These are phyloP conservation scores for Lichenostomus cassidix DNA, from an alignment of 2,113 vertebrate genomes.

Conservation along the genomic window DNA sequence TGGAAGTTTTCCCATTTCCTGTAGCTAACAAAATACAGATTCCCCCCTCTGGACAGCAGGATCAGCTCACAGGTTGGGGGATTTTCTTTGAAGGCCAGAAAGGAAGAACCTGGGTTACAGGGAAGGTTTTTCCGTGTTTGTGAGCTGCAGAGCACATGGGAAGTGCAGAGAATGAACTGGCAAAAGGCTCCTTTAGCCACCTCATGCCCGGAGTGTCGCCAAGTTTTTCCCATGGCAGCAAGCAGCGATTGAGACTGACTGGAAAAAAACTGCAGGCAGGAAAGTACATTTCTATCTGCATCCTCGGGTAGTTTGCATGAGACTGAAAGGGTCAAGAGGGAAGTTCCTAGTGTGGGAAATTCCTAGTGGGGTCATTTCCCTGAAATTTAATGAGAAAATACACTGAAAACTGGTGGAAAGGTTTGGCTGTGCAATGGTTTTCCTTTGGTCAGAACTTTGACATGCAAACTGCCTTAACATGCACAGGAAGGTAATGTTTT, in stretches of 20 bases:
- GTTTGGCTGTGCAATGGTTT: not conserved
- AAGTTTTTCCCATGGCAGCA: not conserved
- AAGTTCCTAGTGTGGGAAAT: not conserved
- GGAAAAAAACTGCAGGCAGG: not conserved
- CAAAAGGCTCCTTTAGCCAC: not conserved
- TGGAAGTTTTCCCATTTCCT: constrained; percentile 25
- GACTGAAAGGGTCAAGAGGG: not conserved
- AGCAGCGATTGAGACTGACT: accelerated
- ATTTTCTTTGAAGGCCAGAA: not conserved
- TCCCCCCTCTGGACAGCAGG: not conserved
- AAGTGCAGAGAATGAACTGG: not conserved
- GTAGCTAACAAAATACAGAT: constrained; percentile 36
- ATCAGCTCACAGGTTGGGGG: not conserved
- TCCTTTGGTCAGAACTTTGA: not conserved
- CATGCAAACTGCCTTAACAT: not conserved
- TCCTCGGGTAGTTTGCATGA: not conserved
- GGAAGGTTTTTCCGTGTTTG: not conserved
- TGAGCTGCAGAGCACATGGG: not conserved
- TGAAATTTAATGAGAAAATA: not conserved
- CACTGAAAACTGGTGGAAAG: not conserved
- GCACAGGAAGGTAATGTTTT: not conserved
- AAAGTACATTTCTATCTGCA: not conserved
- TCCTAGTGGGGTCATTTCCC: not conserved
- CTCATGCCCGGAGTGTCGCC: accelerated
- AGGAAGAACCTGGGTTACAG: not conserved